Evolutionary conservation across 2,888 invertebrate genomes (phyloP).

Genomic region (Antheraea assamensis): DNA sequence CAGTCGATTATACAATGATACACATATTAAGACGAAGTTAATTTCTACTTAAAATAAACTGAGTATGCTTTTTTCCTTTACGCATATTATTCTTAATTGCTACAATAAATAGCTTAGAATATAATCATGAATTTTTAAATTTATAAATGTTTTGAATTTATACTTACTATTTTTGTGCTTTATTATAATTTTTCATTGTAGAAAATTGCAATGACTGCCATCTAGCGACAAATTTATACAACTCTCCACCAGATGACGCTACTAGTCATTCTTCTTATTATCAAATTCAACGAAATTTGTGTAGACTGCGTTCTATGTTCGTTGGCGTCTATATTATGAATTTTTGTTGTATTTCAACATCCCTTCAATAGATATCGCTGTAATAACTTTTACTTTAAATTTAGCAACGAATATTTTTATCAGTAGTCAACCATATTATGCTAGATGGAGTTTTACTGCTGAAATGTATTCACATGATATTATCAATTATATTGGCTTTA

Average conservation of each 20-base stretch:
- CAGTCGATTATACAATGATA: too few relatives aligned
- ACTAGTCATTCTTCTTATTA: background rate
- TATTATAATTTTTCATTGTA: background rate
- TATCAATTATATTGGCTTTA: too few relatives aligned
- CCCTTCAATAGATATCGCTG: constrained; percentile 7
- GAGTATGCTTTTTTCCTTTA: too few relatives aligned
- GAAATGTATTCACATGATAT: too few relatives aligned
- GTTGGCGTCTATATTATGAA: background rate
- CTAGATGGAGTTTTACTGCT: background rate
- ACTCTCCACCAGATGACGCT: background rate
- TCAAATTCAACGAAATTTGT: background rate
- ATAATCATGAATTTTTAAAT: too few relatives aligned
- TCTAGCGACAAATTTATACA: background rate
- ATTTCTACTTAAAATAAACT: too few relatives aligned
- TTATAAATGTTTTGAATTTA: background rate
- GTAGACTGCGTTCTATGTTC: background rate
- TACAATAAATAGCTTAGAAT: too few relatives aligned
- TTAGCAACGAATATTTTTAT: background rate
- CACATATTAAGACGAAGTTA: too few relatives aligned
- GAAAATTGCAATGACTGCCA: background rate
- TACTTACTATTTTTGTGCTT: background rate
- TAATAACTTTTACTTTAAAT: background rate
- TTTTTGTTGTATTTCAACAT: background rate
- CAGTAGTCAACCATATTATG: background rate
- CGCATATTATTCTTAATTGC: too few relatives aligned